Evolutionary conservation across 2,113 vertebrate species (phyloP).

Genomic region (Dicaeum eximium): DNA sequence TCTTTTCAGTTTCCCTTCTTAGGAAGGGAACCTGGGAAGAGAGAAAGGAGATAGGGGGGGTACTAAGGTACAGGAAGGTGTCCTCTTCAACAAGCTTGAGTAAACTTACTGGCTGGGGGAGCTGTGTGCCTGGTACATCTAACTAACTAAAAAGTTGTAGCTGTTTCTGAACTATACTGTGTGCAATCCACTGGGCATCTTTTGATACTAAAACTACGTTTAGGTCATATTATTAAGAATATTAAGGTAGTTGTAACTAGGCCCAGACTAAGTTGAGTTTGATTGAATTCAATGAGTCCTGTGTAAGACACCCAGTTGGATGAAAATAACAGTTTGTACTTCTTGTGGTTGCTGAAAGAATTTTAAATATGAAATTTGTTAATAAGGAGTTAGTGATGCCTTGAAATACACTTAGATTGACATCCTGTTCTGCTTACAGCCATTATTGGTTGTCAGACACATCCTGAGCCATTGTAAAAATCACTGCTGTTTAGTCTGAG

Average conservation of each 20-base stretch:
- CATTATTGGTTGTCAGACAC: background rate
- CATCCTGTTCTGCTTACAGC: background rate
- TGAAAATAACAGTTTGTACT: background rate
- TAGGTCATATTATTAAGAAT: background rate
- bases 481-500: background rate
- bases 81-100: background rate
- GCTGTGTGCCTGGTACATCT: background rate
- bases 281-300: background rate
- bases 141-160: background rate
- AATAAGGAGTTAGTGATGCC: background rate
- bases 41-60: background rate
- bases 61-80: background rate
- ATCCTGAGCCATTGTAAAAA: accelerated
- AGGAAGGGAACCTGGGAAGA: background rate
- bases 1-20: background rate
- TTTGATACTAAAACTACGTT: background rate
- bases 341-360: background rate
- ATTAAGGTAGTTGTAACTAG: background rate
- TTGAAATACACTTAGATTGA: background rate
- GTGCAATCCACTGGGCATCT: background rate
- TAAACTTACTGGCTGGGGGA: background rate
- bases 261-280: background rate
- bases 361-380: background rate
- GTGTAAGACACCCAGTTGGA: background rate
- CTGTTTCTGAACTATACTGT: background rate